These are phyloP conservation scores for Venustoraphidia nigricollis DNA, from an alignment of 2,888 invertebrate species.

Conservation along the genomic window DNA sequence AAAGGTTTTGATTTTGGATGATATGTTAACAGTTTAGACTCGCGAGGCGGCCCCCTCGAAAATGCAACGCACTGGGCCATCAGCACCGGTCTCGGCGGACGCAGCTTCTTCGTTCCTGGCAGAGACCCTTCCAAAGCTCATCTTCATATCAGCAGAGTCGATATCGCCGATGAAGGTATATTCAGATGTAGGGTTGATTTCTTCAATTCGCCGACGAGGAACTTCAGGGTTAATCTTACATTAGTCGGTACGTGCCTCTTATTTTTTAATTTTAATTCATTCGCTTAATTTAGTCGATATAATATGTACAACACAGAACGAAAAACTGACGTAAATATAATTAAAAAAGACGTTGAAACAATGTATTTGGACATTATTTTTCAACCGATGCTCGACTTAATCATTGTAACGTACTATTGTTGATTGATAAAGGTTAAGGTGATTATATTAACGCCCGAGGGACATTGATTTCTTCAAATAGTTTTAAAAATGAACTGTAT, in stretches of 20 bases:
- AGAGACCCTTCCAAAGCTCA: constrained; percentile 58
- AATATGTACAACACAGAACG: no score
- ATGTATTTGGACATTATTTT: no score
- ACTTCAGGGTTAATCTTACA: constrained; percentile 72
- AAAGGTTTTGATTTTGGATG: background rate
- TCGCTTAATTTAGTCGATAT: no score
- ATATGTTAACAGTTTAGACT: constrained; percentile 50
- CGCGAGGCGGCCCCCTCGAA: constrained; percentile 51
- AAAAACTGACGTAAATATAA: no score
- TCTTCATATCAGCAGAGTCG: constrained; percentile 56
- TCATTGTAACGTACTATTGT: no score
- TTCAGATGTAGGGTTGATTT: constrained; percentile 85
- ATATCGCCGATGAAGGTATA: constrained; percentile 60
- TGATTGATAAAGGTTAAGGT: no score
- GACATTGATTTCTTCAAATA: no score
- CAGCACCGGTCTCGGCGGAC: constrained; percentile 58
- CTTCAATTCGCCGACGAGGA: constrained; percentile 73
- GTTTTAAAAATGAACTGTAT: no score
- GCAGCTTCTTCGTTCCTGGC: constrained; percentile 58
- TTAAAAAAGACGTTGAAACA: no score
- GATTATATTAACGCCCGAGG: no score
- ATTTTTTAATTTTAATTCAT: constrained; percentile 1
- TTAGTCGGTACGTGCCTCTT: constrained; percentile 66
- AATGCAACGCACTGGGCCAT: constrained; percentile 59
- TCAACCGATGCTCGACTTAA: no score